Evolutionary conservation across 2,113 vertebrate species (phyloP).

Genomic region (Canis aureus): DNA sequence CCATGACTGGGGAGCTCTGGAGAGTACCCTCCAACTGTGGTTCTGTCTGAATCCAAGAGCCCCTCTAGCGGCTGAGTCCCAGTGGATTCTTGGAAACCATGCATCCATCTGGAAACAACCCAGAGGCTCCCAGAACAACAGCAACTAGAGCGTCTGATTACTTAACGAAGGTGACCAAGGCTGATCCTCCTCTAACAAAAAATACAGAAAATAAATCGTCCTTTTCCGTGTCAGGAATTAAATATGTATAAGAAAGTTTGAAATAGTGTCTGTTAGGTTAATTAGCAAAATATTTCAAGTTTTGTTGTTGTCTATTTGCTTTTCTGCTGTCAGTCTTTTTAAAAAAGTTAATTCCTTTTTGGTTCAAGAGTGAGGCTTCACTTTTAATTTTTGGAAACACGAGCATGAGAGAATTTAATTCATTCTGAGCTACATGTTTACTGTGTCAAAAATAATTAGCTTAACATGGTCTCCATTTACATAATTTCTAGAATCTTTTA

Average conservation of each 20-base stretch:
- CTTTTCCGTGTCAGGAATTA: not conserved
- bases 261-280: not conserved
- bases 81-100: accelerated
- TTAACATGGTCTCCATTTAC: constrained; percentile 56
- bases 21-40: not conserved
- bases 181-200: not conserved
- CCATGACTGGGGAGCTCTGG: not conserved
- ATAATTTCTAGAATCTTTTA: constrained; percentile 58
- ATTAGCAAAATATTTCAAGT: not conserved
- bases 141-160: not conserved
- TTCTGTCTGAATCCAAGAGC: not conserved
- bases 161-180: not conserved
- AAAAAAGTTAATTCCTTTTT: constrained; percentile 42
- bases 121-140: not conserved
- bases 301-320: constrained; percentile 21
- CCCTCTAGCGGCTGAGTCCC: not conserved
- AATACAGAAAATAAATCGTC: not conserved
- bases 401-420: constrained; percentile 44
- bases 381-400: constrained; percentile 59
- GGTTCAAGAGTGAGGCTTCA: constrained; percentile 15
- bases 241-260: not conserved
- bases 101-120: not conserved
- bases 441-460: constrained; percentile 68
- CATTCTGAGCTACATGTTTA: not conserved
- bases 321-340: constrained; percentile 56